Percentiles rank a stretch among this genome's conserved stretches.
Conservation (phyloP, 2,888 invertebrate species). For the Rotaria sp. region DNA sequence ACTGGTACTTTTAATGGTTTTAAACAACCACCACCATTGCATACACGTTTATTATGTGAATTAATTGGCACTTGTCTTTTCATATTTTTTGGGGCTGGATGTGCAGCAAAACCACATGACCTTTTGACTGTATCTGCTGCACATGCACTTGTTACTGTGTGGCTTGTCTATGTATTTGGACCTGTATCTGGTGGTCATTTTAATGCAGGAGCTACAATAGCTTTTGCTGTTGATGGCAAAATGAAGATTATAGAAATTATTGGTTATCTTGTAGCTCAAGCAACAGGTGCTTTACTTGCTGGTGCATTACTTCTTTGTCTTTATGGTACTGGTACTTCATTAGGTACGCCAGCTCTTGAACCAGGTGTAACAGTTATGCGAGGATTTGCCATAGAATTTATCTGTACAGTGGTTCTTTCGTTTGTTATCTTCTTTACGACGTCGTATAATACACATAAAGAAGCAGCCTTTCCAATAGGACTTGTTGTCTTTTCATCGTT, state of each 20-base stretch:
- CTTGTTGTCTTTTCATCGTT: conserved; percentile 17
- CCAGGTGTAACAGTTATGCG: neutral
- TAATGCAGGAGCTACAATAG: conserved; percentile 17
- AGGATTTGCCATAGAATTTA: conserved; percentile 4
- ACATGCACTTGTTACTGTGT: neutral
- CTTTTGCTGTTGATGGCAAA: conserved; percentile 10
- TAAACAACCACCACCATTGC: neutral
- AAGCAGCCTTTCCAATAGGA: conserved; percentile 9
- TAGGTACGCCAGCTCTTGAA: neutral
- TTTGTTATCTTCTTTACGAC: conserved; percentile 12
- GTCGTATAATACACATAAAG: neutral
- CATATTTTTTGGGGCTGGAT: conserved; percentile 15
- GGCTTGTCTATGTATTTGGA: conserved; percentile 20
- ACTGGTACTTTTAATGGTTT: neutral
- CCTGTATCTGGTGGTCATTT: conserved; percentile 10
- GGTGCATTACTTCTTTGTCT: neutral
- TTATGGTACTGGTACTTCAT: neutral
- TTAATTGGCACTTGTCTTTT: neutral
- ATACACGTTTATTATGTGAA: neutral
- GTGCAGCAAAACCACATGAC: neutral
- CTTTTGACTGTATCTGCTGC: conserved; percentile 3
- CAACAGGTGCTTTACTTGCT: neutral
- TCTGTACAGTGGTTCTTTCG: neutral
- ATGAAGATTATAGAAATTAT: neutral
- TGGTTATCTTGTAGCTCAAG: conserved; percentile 2